A percentile compares a stretch with the other conserved stretches of the same genome.
Evolutionary conservation across 2,113 vertebrate species (phyloP).

Genomic region (Lonchura striata): DNA sequence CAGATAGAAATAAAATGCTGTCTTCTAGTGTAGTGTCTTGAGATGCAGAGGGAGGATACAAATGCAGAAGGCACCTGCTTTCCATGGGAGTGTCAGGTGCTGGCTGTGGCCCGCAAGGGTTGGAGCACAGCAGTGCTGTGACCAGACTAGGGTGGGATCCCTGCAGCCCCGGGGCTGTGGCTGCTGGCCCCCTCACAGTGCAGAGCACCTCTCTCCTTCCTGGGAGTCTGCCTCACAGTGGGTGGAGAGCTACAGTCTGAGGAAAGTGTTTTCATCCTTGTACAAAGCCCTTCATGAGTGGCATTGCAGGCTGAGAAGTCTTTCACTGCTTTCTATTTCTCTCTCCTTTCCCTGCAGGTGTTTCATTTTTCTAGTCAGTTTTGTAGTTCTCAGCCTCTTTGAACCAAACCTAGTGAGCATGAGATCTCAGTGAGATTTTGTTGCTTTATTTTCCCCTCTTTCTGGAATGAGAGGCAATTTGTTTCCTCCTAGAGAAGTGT

Average conservation of each 20-base stretch:
- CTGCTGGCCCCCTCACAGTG: background rate
- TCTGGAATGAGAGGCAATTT: background rate
- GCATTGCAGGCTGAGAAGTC: background rate
- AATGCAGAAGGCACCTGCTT: background rate
- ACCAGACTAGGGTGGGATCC: background rate
- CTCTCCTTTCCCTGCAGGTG: background rate
- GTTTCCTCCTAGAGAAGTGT: background rate
- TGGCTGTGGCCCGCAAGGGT: background rate
- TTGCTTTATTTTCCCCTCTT: background rate
- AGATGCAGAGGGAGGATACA: background rate
- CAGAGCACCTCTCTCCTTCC: background rate
- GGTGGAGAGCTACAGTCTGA: background rate
- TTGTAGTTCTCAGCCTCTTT: background rate
- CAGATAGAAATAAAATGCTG: background rate
- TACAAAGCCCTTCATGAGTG: background rate
- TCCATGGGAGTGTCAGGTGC: background rate
- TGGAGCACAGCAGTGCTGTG: background rate
- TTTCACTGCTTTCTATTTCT: background rate
- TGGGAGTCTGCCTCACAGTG: background rate
- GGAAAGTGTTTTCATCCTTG: background rate
- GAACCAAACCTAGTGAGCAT: rapidly evolving
- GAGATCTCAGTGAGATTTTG: background rate
- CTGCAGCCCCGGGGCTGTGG: rapidly evolving
- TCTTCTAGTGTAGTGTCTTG: background rate
- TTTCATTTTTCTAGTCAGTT: background rate